Conservation (phyloP, 2,113 vertebrate species). For the Toxotes chatareus region DNA sequence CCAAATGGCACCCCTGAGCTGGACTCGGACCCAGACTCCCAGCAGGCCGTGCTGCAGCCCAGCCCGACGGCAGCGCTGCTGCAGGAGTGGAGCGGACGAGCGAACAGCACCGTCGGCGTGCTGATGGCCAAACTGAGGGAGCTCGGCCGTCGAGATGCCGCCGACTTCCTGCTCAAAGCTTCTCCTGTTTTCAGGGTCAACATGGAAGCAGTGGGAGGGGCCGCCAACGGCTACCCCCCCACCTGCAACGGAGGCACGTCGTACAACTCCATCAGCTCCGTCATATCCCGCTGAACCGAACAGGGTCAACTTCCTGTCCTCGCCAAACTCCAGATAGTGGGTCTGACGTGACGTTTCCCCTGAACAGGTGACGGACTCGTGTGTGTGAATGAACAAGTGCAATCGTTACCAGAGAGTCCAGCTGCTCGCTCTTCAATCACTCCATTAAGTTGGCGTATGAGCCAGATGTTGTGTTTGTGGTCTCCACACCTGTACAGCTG, state of each 20-base stretch:
- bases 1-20: constrained; percentile 81
- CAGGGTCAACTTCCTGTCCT: not conserved
- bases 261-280: constrained; percentile 98
- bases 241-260: constrained; percentile 95
- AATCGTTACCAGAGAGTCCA: constrained; percentile 52
- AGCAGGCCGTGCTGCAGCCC: constrained; percentile 71
- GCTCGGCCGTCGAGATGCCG: constrained; percentile 94
- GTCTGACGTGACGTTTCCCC: constrained; percentile 10
- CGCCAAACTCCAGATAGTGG: not conserved
- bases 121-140: constrained; percentile 94
- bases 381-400: constrained; percentile 59
- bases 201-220: constrained; percentile 84
- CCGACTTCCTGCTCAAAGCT: constrained; percentile 94
- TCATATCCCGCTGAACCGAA: constrained; percentile 91
- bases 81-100: constrained; percentile 90
- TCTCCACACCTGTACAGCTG: constrained; percentile 48
- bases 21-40: constrained; percentile 35
- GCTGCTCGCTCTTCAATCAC: constrained; percentile 43
- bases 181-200: constrained; percentile 94
- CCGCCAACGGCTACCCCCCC: constrained; percentile 88
- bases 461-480: constrained; percentile 57
- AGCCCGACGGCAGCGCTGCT: constrained; percentile 94
- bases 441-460: constrained; percentile 1
- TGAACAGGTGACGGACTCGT: not conserved
- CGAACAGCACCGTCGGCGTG: constrained; percentile 91